phyloP scores from a whole-genome alignment of 1,140 invertebrate genomes.

The Glossosoma conforme region DNA sequence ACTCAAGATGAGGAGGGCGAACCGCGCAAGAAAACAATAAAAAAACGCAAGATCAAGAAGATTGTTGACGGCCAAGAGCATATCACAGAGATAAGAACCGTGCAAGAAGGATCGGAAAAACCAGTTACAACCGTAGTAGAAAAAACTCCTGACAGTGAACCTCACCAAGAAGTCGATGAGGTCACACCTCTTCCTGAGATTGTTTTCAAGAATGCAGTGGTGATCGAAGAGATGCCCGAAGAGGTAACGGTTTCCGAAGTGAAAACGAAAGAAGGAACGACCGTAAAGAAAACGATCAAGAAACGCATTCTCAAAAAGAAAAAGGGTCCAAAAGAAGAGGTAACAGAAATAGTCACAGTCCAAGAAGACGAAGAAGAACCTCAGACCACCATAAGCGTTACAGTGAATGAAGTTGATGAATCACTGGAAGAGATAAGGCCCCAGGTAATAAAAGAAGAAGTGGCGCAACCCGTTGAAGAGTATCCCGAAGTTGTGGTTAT shows the following conservation, averaged over 20 bases:
- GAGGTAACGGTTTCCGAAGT: constrained; percentile 28
- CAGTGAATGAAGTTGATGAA: constrained; percentile 24
- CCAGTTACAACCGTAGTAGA: constrained; percentile 16
- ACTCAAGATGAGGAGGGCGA: constrained; percentile 27
- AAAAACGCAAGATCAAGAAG: constrained; percentile 38
- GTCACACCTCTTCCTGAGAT: background rate
- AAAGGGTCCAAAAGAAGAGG: constrained; percentile 34
- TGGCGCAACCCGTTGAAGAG: constrained; percentile 7
- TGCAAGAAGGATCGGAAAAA: constrained; percentile 28
- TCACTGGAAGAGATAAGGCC: constrained; percentile 4
- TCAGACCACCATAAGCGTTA: constrained; percentile 29
- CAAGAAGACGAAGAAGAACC: constrained; percentile 29
- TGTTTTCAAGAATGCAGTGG: constrained; percentile 1
- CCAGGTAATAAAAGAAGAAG: background rate
- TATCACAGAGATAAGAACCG: constrained; percentile 34
- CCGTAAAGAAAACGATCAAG: constrained; percentile 30
- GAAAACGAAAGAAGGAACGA: constrained; percentile 33
- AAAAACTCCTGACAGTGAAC: background rate
- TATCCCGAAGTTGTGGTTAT: constrained; percentile 30
- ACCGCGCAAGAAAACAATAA: constrained; percentile 31
- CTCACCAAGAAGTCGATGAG: constrained; percentile 10
- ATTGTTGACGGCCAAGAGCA: constrained; percentile 31
- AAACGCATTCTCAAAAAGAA: constrained; percentile 36
- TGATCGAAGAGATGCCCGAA: constrained; percentile 29
- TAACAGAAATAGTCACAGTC: constrained; percentile 32